Evolutionary conservation across 2,113 vertebrate species (phyloP).

Genomic region (Lamprologus ornatipinnis): DNA sequence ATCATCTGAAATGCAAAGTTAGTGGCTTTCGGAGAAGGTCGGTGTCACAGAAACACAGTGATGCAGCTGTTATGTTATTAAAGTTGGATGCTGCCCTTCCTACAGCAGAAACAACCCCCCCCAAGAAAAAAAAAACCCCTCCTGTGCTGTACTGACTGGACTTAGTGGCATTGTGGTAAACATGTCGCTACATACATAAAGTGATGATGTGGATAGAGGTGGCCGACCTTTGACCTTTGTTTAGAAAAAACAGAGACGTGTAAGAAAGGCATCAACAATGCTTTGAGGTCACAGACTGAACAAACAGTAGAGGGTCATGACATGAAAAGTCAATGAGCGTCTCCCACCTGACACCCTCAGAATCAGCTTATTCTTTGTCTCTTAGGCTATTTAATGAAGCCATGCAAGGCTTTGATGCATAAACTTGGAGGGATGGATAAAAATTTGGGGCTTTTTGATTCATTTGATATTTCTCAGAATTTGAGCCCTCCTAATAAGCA

Average conservation of each 20-base stretch:
- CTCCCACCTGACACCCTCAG: not conserved
- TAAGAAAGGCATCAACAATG: not conserved
- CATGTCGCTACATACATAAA: not conserved
- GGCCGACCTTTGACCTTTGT: not conserved
- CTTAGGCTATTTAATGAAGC: not conserved
- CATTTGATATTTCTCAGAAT: not conserved
- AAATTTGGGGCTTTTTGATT: not conserved
- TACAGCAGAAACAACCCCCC: not conserved
- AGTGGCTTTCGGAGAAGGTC: not conserved
- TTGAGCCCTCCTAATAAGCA: not conserved
- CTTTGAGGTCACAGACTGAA: not conserved
- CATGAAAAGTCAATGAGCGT: not conserved
- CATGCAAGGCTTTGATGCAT: not conserved
- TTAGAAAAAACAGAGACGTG: not conserved
- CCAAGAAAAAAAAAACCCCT: accelerated
- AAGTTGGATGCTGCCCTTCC: not conserved
- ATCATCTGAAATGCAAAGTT: not conserved
- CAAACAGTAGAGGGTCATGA: not conserved
- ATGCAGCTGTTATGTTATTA: not conserved
- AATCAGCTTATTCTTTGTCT: not conserved
- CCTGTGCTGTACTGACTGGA: not conserved
- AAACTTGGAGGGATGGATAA: not conserved
- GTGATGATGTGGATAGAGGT: not conserved
- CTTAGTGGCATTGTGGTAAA: not conserved
- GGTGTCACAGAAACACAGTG: not conserved